Conservation (phyloP, 1,140 invertebrate genomes). For the Campoletis sonorensis region DNA sequence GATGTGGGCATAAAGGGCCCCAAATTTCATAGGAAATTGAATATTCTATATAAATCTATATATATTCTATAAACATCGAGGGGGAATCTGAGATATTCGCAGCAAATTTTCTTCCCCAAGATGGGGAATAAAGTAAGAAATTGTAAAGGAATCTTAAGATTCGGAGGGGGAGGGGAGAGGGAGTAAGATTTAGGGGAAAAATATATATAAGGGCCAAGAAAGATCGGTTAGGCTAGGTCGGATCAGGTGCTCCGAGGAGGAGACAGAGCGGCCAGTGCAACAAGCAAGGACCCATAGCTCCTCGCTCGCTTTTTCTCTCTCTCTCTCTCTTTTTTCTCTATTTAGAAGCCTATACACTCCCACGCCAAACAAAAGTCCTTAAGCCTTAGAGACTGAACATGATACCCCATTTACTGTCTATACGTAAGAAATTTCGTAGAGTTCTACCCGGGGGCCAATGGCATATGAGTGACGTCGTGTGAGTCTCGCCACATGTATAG, state of each 20-base stretch:
- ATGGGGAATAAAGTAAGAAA: not conserved
- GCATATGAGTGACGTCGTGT: conserved; percentile 59
- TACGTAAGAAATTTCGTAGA: conserved; percentile 75
- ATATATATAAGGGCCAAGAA: not conserved
- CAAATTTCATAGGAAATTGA: conserved; percentile 31
- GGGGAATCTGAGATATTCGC: conserved; percentile 14
- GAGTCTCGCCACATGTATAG: conserved; percentile 59
- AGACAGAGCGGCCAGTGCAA: conserved; percentile 61
- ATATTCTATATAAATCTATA: not conserved
- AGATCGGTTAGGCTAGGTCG: conserved; percentile 57
- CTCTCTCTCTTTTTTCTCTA: conserved; percentile 29
- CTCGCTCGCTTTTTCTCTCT: conserved; percentile 34
- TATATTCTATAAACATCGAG: not conserved
- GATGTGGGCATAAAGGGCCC: not conserved
- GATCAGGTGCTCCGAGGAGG: conserved; percentile 64
- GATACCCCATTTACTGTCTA: conserved; percentile 75
- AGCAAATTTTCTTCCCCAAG: not conserved
- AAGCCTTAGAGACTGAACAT: conserved; percentile 76
- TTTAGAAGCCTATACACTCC: conserved; percentile 59
- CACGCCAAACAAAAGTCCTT: conserved; percentile 77
- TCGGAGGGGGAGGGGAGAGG: not conserved
- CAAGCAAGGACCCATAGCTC: conserved; percentile 42
- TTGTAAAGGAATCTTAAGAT: conserved; percentile 27
- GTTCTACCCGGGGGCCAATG: conserved; percentile 59
- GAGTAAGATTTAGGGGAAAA: not conserved